Evolutionary conservation across 2,797 vertebrate species (phyloP), one percentile per base, ranked within the genome.

Genomic region (Neosilurus mollespiculum): DNA sequence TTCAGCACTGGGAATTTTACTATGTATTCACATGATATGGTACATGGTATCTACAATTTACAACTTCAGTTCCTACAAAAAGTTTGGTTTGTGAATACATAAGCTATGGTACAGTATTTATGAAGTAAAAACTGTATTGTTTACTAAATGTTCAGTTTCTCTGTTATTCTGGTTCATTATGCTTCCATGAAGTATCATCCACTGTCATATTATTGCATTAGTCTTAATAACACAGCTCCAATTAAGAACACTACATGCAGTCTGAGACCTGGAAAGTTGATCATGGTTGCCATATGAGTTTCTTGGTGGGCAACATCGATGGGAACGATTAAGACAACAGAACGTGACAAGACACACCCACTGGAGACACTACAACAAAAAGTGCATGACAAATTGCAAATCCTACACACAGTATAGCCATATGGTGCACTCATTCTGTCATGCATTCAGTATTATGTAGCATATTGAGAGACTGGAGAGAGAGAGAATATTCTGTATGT

Each of bases 191-290:
- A 51, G 18, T n/a, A 67, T 58, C 8, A 62, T 62, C 18, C 30
- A 79, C 67, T 70, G 72, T 83, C 67, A 59, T 54, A 81, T 75
- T 81, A 72, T 51, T 79, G 34, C 9, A 65, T 59, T 75, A 37
- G 6, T n/a, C 0, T n/a, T 6, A 80, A 81, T 72, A 84, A 85
- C 53, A 86, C 76, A 58, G 26, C 71, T 66, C 30, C 70, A 86
- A 70, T 56, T 24, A 4, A 81, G 58, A 83, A 73, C 67, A 83
- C 20, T 78, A 78, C 82, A 83, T 71, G 11, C 64, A 81, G 54
- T 62, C 78, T 78, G 84, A 86, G 58, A 91, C 90, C 90, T 91
- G 85, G 89, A 89, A 34, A 90, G 51, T 78, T 89, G 90, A 84
- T 87, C 83, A 61, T 89, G 88, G 53, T 87, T 88, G 84, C 85